Evolutionary conservation across 2,113 vertebrate genomes (phyloP).

Genomic region (Alligator sinensis): DNA sequence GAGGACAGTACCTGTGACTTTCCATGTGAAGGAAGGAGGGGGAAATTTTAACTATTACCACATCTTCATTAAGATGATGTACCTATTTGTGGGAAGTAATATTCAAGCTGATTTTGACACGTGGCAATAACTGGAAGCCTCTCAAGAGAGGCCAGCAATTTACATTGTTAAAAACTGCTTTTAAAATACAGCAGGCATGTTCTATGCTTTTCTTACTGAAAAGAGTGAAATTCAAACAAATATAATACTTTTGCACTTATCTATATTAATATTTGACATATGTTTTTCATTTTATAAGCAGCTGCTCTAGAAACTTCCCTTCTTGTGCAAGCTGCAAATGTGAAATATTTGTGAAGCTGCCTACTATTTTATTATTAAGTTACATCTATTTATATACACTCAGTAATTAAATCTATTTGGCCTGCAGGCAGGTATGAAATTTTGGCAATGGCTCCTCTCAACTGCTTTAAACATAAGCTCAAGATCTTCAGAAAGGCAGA

Average conservation of each 20-base stretch:
- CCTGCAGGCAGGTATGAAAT: background rate
- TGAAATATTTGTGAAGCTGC: background rate
- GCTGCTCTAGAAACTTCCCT: background rate
- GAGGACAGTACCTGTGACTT: background rate
- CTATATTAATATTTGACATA: rapidly evolving
- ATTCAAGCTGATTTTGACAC: background rate
- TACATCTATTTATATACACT: rapidly evolving
- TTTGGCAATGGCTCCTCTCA: rapidly evolving
- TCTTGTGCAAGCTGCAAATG: background rate
- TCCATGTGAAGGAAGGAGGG: background rate
- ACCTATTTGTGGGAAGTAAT: background rate
- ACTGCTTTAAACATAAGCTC: background rate
- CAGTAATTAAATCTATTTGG: background rate
- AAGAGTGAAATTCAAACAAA: background rate
- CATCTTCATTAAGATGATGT: background rate
- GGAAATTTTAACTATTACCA: background rate
- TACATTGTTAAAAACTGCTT: background rate
- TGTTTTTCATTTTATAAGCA: background rate
- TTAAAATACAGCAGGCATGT: background rate
- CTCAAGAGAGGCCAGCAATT: background rate
- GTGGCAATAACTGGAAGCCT: background rate
- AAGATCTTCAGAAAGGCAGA: background rate
- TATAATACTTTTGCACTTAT: rapidly evolving
- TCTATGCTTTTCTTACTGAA: background rate
- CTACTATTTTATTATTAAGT: background rate